These are phyloP conservation scores for Crioceris asparagi DNA, from an alignment of 2,888 invertebrate genomes.

Conservation along the genomic window DNA sequence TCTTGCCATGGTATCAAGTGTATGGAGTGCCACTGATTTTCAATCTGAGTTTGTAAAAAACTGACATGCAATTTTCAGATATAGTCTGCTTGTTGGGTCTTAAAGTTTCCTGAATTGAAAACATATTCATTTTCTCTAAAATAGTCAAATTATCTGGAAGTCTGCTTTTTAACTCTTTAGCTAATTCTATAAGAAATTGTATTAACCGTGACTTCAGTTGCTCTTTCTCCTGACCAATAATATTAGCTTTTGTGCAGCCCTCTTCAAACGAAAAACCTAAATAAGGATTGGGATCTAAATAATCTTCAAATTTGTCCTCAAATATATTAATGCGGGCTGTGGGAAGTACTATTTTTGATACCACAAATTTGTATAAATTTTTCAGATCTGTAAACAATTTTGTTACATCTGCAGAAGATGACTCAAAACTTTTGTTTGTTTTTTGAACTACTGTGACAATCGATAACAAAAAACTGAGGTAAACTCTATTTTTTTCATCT, in stretches of 20 bases:
- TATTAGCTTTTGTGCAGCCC: neutral
- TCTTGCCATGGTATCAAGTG: neutral
- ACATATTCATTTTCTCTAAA: too few species aligned
- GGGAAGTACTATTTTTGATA: neutral
- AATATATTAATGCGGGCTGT: neutral
- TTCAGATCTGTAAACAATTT: neutral
- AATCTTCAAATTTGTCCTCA: too few species aligned
- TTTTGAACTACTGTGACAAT: neutral
- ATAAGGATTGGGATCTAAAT: neutral
- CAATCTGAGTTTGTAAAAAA: neutral
- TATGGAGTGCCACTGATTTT: neutral
- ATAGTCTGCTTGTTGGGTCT: neutral
- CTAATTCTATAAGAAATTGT: neutral
- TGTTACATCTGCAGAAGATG: neutral
- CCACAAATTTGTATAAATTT: too few species aligned
- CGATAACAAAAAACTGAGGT: neutral
- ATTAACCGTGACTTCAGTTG: too few species aligned
- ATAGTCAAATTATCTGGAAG: too few species aligned
- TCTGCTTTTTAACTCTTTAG: neutral
- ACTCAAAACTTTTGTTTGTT: neutral
- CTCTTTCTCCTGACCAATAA: too few species aligned
- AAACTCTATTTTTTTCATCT: neutral
- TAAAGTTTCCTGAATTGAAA: neutral
- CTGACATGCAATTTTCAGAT: too few species aligned
- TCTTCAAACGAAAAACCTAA: neutral